Base-by-base conservation (phyloP, 2,113 vertebrate genomes). In the Capra hircus region DNA sequence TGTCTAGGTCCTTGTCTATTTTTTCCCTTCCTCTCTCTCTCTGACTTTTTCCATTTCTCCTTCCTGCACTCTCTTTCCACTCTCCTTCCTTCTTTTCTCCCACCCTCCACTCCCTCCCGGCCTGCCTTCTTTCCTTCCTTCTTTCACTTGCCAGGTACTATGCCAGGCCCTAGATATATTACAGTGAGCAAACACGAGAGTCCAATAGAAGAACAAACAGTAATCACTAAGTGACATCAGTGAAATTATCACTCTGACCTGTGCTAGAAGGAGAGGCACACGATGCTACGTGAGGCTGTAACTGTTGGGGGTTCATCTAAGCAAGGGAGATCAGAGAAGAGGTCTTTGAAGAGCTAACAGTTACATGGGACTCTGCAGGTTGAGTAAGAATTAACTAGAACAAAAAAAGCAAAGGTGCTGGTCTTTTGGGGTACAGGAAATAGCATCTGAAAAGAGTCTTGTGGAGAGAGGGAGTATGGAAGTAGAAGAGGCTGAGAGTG, bases 321-420 rank as follows among this genome's bases (percentile, higher is more conserved):
- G 16, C 53, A 82, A 64, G 12, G 6, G 59, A 74, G 15, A 48
- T 80, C n/a, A 71, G 45, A n/a, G 10, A 50, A 89, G 14, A 16
- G 1, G 62, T 33, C 52, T 87, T 74, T 36, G 52, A 52, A 91
- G 45, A 50, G 9, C 9, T 36, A 71, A 40, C 48, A 25, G 25
- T 23, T 74, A 48, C 87, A 28, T 85, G 6, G n/a, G 36, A 11
- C 11, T 19, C 57, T 89, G 50, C 55, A 89, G 36, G 21, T 57
- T 52, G n/a, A 87, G 30, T 55, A 83, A 87, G 17, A 96, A 92
- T 36, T 43, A 67, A 50, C 8, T 90, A n/a, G 52, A 43, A 67
- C 11, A 67, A 60, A 28, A 87, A 85, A 25, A 40, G 2, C 43
- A 94, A 14, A 81, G 1, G 14, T 19, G 52, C 7, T 81, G 40